Evolutionary conservation across 2,888 invertebrate genomes (phyloP), one percentile per base, ranked within the genome.

Genomic region (Apotomis turbidana): DNA sequence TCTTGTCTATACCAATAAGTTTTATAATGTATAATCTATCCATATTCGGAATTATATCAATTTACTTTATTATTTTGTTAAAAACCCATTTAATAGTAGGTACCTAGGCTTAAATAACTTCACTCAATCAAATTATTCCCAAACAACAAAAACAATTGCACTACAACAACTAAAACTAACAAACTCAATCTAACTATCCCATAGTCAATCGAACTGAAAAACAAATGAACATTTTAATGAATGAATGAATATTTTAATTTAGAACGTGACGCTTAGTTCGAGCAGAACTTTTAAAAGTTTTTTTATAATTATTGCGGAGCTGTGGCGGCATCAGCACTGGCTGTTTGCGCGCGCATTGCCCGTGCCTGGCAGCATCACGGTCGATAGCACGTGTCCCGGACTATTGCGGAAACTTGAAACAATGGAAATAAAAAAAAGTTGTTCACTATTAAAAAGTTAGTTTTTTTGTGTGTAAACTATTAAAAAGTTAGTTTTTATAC

Each of bases 301-400:
- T 60, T 68, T 68, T 72, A n/a, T 63, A 68, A 69, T 72, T 59
- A 68, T 63, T 64, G 58, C 58, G 63, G 58, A 38, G 52, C 71
- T 55, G 44, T 69, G 76, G 78, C 78, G 76, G 75, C 76, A 78
- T 75, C 76, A 74, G 74, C 60, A 61, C 68, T 71, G 64, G 67
- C 74, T 76, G 70, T 76, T 76, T 81, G 83, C 83, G 84, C 83
- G 83, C 79, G 77, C 77, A 78, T 51, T 61, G 51, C 70, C 62
- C 49, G 74, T 74, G 54, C 71, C 75, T 71, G 75, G 75, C 81
- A 83, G 81, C 83, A 81, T 81, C 74, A 79, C 83, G 87, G 87
- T 88, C 88, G 87, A 88, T 88, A 87, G 81, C 83, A 81, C 84
- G 84, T 80, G 81, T 55, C 36, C 55, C 66, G 78, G 72, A 78